A percentile compares a stretch with the other conserved stretches of the same genome.
Evolutionary conservation across 2,888 invertebrate species (phyloP).

Genomic region (Ashinkailepas kermadecensis): DNA sequence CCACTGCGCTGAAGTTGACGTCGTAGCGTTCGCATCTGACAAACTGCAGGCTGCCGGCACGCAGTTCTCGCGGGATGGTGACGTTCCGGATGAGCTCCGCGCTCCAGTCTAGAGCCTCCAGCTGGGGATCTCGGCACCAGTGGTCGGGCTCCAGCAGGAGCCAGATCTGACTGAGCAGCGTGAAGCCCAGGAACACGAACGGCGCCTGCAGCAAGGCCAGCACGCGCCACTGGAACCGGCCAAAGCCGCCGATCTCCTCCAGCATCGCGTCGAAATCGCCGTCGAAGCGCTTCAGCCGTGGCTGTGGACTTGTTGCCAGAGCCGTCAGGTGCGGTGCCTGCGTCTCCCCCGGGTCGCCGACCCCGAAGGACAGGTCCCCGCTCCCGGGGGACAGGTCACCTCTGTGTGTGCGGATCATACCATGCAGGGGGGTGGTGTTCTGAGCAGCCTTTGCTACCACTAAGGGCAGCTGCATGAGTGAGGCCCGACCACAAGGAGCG

Average conservation of each 20-base stretch:
- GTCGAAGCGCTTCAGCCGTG: constrained; percentile 44
- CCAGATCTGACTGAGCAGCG: constrained; percentile 17
- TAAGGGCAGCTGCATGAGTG: too few relatives aligned
- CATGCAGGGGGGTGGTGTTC: too few relatives aligned
- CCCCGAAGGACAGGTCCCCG: too few relatives aligned
- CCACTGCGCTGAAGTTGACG: constrained; percentile 55
- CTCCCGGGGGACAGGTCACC: constrained; percentile 49
- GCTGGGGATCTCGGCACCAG: constrained; percentile 71
- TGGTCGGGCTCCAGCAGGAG: constrained; percentile 71
- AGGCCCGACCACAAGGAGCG: too few relatives aligned
- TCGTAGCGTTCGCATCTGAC: constrained; percentile 69
- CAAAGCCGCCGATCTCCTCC: constrained; percentile 77
- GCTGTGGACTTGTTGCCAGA: constrained; percentile 44
- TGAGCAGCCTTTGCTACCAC: too few relatives aligned
- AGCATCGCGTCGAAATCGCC: constrained; percentile 72
- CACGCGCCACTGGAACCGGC: constrained; percentile 57
- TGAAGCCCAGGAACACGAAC: constrained; percentile 48
- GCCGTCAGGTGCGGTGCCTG: constrained; percentile 46
- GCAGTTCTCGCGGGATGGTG: constrained; percentile 56
- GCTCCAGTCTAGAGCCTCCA: constrained; percentile 52
- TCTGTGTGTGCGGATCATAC: not conserved
- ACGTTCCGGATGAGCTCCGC: constrained; percentile 47
- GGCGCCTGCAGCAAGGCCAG: constrained; percentile 53
- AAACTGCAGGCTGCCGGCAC: constrained; percentile 39
- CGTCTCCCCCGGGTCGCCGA: constrained; percentile 83